Evolutionary conservation across 2,797 vertebrate genomes (phyloP), one percentile per base, ranked within the genome.

Genomic region (Protonibea diacanthus): DNA sequence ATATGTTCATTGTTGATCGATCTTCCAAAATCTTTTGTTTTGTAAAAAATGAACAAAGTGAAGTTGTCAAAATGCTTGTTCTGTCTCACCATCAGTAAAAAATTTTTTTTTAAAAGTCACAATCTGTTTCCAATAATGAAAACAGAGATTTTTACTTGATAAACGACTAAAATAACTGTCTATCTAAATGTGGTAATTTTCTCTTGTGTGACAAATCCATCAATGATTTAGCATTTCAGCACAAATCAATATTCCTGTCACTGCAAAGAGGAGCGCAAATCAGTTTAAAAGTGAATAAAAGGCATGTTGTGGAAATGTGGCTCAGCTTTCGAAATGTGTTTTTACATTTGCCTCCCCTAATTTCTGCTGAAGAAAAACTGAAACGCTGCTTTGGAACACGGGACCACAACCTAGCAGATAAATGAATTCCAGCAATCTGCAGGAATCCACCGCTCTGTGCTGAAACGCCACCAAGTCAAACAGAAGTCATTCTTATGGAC

Each of bases 381-480:
- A 82, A 80, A 79, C 29, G 12, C 63, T 53, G 57, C 73, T 83
- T 38, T 71, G 78, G 82, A 92, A 84, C 60, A 71, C 71, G 65
- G 69, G 79, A 91, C 80, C 84, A 74, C 86, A 88, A 89, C 53
- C 59, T 71, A 65, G 69, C 76, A 89, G 85, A 90, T 91, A 90
- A 89, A 93, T 87, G 75, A 91, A 92, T 92, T 93, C 92, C 92
- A 92, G 88, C 83, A 74, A 90, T 87, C 84, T 85, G 82, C 87
- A 91, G 89, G 90, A 94, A 93, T 92, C 81, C 83, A 88, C 91
- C 78, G 53, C 86, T 86, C 87, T 74, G 81, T 81, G 87, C 85
- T 92, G 94, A 95, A 95, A 88, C 70, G 55, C 79, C 79, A 92
- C 94, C 94, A 95, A 95, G 80, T 92, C 88, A 95, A 95, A 94